Evolutionary conservation across 2,113 vertebrate genomes (phyloP), one percentile per base, ranked within the genome.

Genomic region (Melanerpes aurifrons): DNA sequence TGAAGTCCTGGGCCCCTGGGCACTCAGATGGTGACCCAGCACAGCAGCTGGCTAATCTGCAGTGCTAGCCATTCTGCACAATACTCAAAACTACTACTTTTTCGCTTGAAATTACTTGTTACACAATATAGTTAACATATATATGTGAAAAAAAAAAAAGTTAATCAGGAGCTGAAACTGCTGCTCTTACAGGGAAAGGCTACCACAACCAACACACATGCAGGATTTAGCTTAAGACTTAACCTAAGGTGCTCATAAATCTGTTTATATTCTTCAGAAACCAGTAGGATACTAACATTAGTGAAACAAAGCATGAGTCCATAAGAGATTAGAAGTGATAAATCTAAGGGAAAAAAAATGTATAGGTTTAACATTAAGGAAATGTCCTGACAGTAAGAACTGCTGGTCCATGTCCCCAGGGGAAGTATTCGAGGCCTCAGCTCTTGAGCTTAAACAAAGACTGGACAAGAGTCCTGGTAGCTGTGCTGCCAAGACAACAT

Each of bases 401-500:
- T 89, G 69, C 53, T 89, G 71, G 64, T 62, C 87, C 31, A 2
- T 2, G 5, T 63, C 70, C 94, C 87, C 78, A 64, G 35, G 85
- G 82, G 40, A n/a, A 47, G 10, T 61, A 82, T 12, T 3, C 3
- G 68, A 93, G 66, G 71, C 87, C 67, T 74, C 63, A 67, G 86
- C 58, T 91, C 78, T 67, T 72, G 84, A 79, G 8, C 63, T 86
- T 84, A 92, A 92, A 96, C 94, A 94, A 94, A 95, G 95, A 82
- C 3, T 92, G 95, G 92, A 93, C 86, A 53, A 79, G 64, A 95
- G 63, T 75, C 58, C 63, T 56, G 50, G 56, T 11, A 84, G 77
- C 59, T 64, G 22, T 0, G 0, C 76, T 93, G 96, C 95, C 92
- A 94, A 82, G 26, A 70, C 29, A 54, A 71, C 69, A 43, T 48